Percentiles rank a stretch among this genome's conserved stretches.
phyloP scores from a whole-genome alignment of 2,113 vertebrate species.

The Brienomyrus brachyistius region DNA sequence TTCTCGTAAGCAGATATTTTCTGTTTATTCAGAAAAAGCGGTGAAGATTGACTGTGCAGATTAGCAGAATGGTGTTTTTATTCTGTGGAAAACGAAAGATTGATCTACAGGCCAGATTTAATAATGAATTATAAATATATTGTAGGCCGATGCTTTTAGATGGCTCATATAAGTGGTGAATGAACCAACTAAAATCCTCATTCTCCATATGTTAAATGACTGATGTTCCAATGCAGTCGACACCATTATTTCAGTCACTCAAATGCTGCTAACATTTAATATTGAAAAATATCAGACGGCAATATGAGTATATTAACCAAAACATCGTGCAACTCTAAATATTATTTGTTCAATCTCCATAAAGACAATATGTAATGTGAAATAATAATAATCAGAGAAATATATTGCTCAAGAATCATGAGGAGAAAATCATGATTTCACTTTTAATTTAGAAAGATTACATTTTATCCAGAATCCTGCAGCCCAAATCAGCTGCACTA shows the following conservation, averaged over 20 bases:
- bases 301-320: too few relatives aligned
- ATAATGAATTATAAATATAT: not conserved
- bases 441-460: not conserved
- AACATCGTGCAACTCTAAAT: too few relatives aligned
- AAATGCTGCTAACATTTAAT: not conserved
- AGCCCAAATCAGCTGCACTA: not conserved
- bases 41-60: not conserved
- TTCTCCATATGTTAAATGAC: too few relatives aligned
- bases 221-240: not conserved
- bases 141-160: not conserved
- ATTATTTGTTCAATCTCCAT: too few relatives aligned
- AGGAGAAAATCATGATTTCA: not conserved
- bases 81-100: not conserved
- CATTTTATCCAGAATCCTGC: not conserved
- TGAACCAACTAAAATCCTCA: too few relatives aligned
- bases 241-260: not conserved
- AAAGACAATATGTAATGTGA: too few relatives aligned
- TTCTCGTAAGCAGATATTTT: not conserved
- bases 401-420: too few relatives aligned
- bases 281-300: too few relatives aligned
- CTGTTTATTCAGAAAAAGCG: not conserved
- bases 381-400: too few relatives aligned
- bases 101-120: not conserved
- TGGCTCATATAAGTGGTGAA: not conserved
- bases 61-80: not conserved